phyloP scores from a whole-genome alignment of 1,140 invertebrate species.

The Metopolophium dirhodum region DNA sequence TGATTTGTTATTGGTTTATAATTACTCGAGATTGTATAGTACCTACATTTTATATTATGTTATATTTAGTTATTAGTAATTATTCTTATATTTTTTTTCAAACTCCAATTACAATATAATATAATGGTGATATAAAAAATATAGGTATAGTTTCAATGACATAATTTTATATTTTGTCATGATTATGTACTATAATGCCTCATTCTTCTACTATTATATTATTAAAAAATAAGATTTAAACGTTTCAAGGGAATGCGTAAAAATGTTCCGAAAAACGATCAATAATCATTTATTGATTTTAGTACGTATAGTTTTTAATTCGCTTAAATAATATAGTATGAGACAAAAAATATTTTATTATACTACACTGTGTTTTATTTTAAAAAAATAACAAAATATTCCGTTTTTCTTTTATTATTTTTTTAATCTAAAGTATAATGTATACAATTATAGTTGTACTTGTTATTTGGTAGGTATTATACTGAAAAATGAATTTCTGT shows the following conservation, averaged over 20 bases:
- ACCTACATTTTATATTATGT: neutral
- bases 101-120: neutral
- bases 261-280: neutral
- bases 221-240: neutral
- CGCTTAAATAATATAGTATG: neutral
- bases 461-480: neutral
- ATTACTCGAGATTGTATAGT: neutral
- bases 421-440: neutral
- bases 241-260: neutral
- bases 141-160: neutral
- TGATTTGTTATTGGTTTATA: neutral
- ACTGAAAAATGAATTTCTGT: neutral
- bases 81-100: neutral
- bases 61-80: neutral
- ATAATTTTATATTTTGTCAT: neutral
- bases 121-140: neutral
- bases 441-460: neutral
- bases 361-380: neutral
- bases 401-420: neutral
- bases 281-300: slow-evolving; percentile 2
- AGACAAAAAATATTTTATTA: neutral
- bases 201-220: neutral
- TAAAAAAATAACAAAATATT: neutral
- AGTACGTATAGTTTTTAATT: neutral
- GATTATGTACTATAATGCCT: neutral